Percentiles rank a stretch among this genome's conserved stretches.
phyloP scores from a whole-genome alignment of 2,113 vertebrate species.

The Passer domesticus region DNA sequence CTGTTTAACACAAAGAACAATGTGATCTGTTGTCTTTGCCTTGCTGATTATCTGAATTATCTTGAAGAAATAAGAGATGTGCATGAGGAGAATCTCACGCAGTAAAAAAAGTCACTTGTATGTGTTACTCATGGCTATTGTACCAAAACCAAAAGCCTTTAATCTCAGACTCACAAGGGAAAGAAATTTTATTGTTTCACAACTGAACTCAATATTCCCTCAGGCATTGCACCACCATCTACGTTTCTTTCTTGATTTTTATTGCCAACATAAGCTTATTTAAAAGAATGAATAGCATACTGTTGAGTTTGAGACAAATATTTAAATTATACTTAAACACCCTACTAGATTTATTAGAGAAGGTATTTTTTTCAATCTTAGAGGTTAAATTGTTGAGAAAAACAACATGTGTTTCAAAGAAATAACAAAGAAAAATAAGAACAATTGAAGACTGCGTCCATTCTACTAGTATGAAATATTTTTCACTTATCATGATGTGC shows the following conservation, averaged over 20 bases:
- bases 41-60: slow-evolving; percentile 69
- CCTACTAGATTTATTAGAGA: not conserved
- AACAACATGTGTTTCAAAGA: not conserved
- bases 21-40: slow-evolving; percentile 52
- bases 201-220: slow-evolving; percentile 52
- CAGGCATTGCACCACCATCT: slow-evolving; percentile 33
- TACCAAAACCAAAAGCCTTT: slow-evolving; percentile 47
- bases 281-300: slow-evolving; percentile 54
- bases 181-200: slow-evolving; percentile 62
- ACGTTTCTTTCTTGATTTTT: slow-evolving; percentile 54
- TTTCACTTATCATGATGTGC: not conserved
- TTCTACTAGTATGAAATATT: not conserved
- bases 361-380: not conserved
- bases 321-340: not conserved
- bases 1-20: slow-evolving; percentile 66
- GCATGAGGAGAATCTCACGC: slow-evolving; percentile 28
- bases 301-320: slow-evolving; percentile 11
- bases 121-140: slow-evolving; percentile 32
- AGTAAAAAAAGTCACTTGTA: slow-evolving; percentile 30
- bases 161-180: slow-evolving; percentile 43
- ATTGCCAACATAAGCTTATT: slow-evolving; percentile 60
- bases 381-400: not conserved
- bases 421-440: not conserved
- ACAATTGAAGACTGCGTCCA: not conserved
- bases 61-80: slow-evolving; percentile 59